Base-by-base conservation (phyloP, 2,888 invertebrate genomes). In the Andrena dorsata region DNA sequence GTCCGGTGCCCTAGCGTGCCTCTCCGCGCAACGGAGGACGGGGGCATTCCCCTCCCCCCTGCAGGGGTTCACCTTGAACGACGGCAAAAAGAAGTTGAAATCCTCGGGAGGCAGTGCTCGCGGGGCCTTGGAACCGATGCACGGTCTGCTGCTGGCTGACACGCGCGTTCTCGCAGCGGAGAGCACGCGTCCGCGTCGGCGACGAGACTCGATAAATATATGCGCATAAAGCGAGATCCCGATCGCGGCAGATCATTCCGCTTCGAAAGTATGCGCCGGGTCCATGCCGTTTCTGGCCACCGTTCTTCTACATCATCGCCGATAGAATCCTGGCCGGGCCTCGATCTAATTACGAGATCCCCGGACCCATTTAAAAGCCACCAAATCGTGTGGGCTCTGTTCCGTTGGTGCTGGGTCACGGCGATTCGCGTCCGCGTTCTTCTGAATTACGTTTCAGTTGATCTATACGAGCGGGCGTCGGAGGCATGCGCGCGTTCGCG, bases 41-140 rank as follows among this genome's bases (percentile, higher is more conserved):
- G 32, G 30, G 30, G 7, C 63, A 51, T 64, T 74, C 51, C 35
- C 5, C 56, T 10, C 26, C 35, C 4, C 26, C 23, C 56, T 26
- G 7, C 63, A 64, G 71, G 76, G 70, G 76, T 84, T 79, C 68
- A 76, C 81, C 85, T 80, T 80, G 73, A 68, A 80, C 63, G 80
- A 23, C 63, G 74, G 68, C 72, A 83, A 77, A 72, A 82, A 86
- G 65, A 74, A 78, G 80, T 82, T 69, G 84, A 86, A 76, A 76
- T 82, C 70, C 65, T 82, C 79, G 75, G 71, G 75, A 69, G 86
- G 53, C 82, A 76, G 49, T 60, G 71, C 72, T 85, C 80, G 76
- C 47, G 26, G 76, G 76, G 56, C 86, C 83, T 86, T 87, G 87
- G 65, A 53, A 68, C 28, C 51, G 76, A 80, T 76, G 71, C 49